Base-by-base conservation (phyloP, 2,113 vertebrate species). In the Gracilinanus agilis region DNA sequence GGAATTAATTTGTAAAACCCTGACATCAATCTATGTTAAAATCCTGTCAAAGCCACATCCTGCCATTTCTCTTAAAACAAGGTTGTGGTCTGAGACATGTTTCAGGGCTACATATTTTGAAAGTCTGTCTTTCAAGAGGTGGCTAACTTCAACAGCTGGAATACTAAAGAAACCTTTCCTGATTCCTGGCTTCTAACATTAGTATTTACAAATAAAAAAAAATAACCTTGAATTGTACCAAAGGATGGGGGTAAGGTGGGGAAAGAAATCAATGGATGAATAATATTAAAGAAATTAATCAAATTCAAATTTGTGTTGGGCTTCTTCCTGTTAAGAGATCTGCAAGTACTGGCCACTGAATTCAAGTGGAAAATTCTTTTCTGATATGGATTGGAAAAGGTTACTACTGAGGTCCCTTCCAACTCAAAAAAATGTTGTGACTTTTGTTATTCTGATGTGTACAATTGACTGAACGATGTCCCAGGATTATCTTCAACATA, bases 71-170 rank as follows among this genome's bases (percentile, higher is more conserved):
- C 61, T 67, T 67, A 67, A 67, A 67, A 34, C 61, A 67, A 34
- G 29, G 34, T 61, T 27, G 29, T 61, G 12, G 25, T 29, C 61
- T 34, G 29, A 29, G 29, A 67, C 29, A 16, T 13, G 61, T 34
- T 16, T 67, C 29, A 67, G 13, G 11, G 34, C 27, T 67, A 67
- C 11, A 67, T 13, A 67, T 3, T 34, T 34, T 67, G 61, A 67
- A 67, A 34, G 61, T 34, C 11, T 95, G 91, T 94, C 96, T 88
- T 29, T 61, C 56, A 96, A 97, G 94, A 94, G 9, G 95, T 95
- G 49, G 89, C 95, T 93, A 89, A n/a, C 25, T 95, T 92, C 93
- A 95, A 95, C 90, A 95, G 96, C 90, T 55, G 93, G 53, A 97
- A 91, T 92, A 88, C 56, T 90, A 93, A 96, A 91, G 24, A 88